These are phyloP conservation scores for Dendrolimus kikuchii DNA, from an alignment of 1,140 invertebrate genomes.

Conservation along the genomic window DNA sequence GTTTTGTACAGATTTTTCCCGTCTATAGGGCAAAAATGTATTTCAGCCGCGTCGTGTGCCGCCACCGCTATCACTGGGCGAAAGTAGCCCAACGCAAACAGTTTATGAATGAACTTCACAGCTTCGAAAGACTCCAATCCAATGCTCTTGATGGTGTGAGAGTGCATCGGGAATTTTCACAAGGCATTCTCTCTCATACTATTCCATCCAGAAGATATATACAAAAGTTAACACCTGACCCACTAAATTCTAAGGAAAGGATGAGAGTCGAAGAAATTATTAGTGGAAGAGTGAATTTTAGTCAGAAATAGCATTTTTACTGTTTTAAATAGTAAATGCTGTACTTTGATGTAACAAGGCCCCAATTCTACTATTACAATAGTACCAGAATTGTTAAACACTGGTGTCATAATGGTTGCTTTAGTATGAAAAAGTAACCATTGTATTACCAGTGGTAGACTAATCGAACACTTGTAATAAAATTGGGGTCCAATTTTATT, in stretches of 20 bases:
- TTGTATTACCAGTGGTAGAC: too few species aligned
- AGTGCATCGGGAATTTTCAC: conserved; percentile 64
- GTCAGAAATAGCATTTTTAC: conserved; percentile 28
- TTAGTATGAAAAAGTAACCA: too few species aligned
- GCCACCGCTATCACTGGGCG: conserved; percentile 57
- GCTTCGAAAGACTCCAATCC: conserved; percentile 58
- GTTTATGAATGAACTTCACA: conserved; percentile 62
- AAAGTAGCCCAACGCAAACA: conserved; percentile 52
- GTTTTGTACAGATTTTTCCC: too few species aligned
- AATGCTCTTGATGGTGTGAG: conserved; percentile 64
- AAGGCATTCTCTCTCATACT: conserved; percentile 62
- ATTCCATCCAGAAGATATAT: conserved; percentile 59
- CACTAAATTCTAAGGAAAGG: conserved; percentile 45
- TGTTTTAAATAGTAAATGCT: background rate
- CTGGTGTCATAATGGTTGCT: too few species aligned
- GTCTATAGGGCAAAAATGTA: too few species aligned
- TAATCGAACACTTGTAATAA: too few species aligned
- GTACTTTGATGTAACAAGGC: too few species aligned
- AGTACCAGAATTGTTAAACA: too few species aligned
- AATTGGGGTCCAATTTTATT: too few species aligned
- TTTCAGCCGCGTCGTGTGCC: conserved; percentile 59
- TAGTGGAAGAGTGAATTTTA: conserved; percentile 44
- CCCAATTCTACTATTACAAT: too few species aligned
- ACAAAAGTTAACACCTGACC: conserved; percentile 53
- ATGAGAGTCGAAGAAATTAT: conserved; percentile 63